Evolutionary conservation across 2,888 invertebrate genomes (phyloP).

Genomic region (Tinea semifulvella): DNA sequence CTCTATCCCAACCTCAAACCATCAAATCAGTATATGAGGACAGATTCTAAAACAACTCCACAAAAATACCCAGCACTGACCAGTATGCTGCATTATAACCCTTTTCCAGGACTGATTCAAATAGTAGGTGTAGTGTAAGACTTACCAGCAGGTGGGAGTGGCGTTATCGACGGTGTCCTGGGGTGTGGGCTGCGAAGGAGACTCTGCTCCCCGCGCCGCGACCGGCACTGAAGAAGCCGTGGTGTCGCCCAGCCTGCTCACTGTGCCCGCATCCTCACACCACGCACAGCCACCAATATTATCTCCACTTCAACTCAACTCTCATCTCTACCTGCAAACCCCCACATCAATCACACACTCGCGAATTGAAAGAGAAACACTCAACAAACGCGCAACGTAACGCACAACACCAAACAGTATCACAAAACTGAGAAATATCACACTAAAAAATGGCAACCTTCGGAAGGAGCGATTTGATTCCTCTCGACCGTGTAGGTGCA

Average conservation of each 20-base stretch:
- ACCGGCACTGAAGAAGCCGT: conserved; percentile 64
- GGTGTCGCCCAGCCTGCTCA: conserved; percentile 56
- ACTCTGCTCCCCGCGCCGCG: conserved; percentile 65
- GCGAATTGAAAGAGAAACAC: not conserved
- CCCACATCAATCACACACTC: conserved; percentile 28
- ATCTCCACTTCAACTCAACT: conserved; percentile 55
- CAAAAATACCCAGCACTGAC: too few relatives aligned
- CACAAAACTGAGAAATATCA: conserved; percentile 48
- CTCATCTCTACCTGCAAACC: conserved; percentile 57
- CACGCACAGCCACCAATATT: conserved; percentile 66
- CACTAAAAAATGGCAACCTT: conserved; percentile 65
- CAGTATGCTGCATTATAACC: too few relatives aligned
- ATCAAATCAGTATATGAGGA: too few relatives aligned
- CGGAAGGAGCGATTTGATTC: conserved; percentile 23
- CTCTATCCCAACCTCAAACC: too few relatives aligned
- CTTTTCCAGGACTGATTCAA: too few relatives aligned
- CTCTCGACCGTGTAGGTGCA: conserved; percentile 33
- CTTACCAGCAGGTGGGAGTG: conserved; percentile 62
- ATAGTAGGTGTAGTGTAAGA: not conserved
- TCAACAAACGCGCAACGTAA: conserved; percentile 8
- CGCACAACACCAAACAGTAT: conserved; percentile 46
- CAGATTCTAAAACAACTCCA: too few relatives aligned
- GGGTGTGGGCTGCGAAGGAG: conserved; percentile 62
- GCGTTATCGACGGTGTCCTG: conserved; percentile 63
- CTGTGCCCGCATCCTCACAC: conserved; percentile 69